Base-by-base conservation (phyloP, 2,888 invertebrate species). In the Eulithis prunata region DNA sequence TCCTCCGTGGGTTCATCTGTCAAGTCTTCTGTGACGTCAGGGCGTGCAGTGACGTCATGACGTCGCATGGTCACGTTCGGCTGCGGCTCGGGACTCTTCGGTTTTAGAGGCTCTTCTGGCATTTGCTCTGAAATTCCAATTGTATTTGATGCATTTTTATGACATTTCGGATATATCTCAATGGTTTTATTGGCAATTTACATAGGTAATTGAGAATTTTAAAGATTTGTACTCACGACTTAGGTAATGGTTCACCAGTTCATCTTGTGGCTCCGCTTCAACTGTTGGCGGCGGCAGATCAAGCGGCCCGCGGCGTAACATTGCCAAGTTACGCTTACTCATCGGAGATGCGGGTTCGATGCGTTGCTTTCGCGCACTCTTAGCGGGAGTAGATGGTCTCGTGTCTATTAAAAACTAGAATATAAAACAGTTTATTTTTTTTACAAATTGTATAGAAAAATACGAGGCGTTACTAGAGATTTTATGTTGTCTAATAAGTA, bases 251-350 rank as follows among this genome's bases (percentile, higher is more conserved):
- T 91, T 84, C 64, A 91, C 86, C 0, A 93, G 81, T 1, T 91
- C 91, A 56, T 90, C 88, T 5, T 82, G 80, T 0, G 78, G 79
- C n/a, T 57, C 73, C 0, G 69, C 59, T 32, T 75, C 72, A 6
- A 13, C 59, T 0, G 75, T 70, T 0, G 83, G 82, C 4, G 86
- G 83, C 46, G 85, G 83, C 49, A 93, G 80, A 66, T 87, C 83
- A 0, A 91, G 81, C 0, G 75, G 90, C 61, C 70, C 79, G 51
- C 84, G 83, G 47, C 94, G 88, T 51, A 95, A 78, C 68, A 95
- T 85, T 68, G 94, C 94, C 64, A 94, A 71, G 81, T 93, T 94
- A 66, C 94, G 82, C 66, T 87, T 88, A 81, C 91, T 91, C 91
- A 93, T 91, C 0, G 93, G 93, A 0, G 93, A 93, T 0, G 89